Base-by-base conservation (phyloP, 2,888 invertebrate genomes). In the Lymantria monacha region DNA sequence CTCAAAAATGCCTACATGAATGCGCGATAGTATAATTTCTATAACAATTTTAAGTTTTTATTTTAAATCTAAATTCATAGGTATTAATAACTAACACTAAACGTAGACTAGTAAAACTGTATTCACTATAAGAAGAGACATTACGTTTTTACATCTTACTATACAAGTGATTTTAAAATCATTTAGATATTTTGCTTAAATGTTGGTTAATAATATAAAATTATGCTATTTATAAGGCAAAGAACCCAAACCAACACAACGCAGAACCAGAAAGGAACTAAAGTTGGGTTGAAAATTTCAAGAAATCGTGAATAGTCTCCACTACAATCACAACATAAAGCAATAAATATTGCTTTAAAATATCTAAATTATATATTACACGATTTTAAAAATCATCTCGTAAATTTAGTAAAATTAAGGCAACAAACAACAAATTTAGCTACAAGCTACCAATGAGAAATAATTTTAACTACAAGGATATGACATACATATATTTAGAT, bases 51-150 rank as follows among this genome's bases (percentile, higher is more conserved):
- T 22, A 22, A 22, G 22, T 9, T 38, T 11, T 38, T 13, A 15
- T 15, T 41, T 41, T 65, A 69, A 57, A 59, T 66, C 73, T 78
- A 79, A 70, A 72, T 74, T 69, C 79, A 82, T 87, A 87, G 87
- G 87, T 87, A 87, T 82, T 74, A 74, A 73, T 76, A 61, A 63
- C 57, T 69, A 57, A 63, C 74, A 74, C 79, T 84, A 83, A 68
- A 72, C 70, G 63, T 81, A 85, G 88, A 89, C 88, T 89, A 88
- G 88, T 83, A 74, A 76, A 75, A 79, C 79, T 83, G 79, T 86
- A 81, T 83, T 82, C 78, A 70, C 76, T 81, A 77, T 75, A 70
- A 70, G n/a, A 61, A 66, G 48, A 64, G 51, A 63, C 52, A 49
- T 57, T 56, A 58, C 56, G 5, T 22, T 22, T 22, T 51, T 51